Evolutionary conservation across 2,888 invertebrate genomes (phyloP), one percentile per base, ranked within the genome.

Genomic region (Gymnosoma rotundatum): DNA sequence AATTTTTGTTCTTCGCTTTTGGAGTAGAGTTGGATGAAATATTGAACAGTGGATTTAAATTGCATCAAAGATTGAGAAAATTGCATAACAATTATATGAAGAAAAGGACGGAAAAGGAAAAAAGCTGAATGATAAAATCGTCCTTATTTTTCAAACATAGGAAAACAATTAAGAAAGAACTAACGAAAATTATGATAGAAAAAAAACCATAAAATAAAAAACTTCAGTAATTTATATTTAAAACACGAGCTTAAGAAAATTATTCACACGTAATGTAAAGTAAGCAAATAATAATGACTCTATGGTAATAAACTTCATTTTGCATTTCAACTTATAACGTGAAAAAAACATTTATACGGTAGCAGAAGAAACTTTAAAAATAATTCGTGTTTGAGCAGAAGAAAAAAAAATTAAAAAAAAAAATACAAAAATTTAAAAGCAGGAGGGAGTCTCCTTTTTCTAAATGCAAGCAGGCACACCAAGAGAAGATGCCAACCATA

Each of bases 341-440:
- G 8, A 32, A 32, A 61, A 38, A 64, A 38, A 45, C 20, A 75
- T 82, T 66, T 66, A 78, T 70, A 67, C 70, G 75, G 83, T 73
- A 79, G 83, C 79, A 63, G 58, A 75, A 72, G 21, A 18, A 79
- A 72, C 63, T 48, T 38, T 56, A 74, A 63, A 14, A 56, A 54
- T 16, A 61, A 45, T 36, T 67, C n/a, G 20, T 20, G 42, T 60
- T 18, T 20, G 10, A 56, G 10, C 25, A 75, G 9, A 18, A 48
- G 7, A 6, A 2, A 32, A 32, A 5, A 32, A 32, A 32, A 32
- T 8, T 5, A 32, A 32, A 32, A 32, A 5, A 32, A 32, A 32
- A 7, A 45, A 45, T 10, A 8, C 14, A 54, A 36, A 0, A 50
- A 2, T 10, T 16, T 8, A 48, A 63, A 60, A 72, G 36, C 72